Conservation (phyloP, 2,113 vertebrate genomes). For the Myodes glareolus region DNA sequence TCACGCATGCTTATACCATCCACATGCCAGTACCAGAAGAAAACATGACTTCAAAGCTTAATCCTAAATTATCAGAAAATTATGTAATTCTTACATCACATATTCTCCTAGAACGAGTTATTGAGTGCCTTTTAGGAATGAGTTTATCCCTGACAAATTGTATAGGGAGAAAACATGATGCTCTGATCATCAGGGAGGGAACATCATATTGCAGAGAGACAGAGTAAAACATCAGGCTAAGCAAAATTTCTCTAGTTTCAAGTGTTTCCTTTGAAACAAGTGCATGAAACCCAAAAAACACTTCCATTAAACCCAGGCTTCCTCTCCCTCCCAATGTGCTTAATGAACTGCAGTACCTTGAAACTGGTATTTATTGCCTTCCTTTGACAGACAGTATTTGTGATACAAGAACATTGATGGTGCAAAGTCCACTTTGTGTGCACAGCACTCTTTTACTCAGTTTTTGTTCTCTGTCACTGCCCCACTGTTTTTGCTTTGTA, state of each 20-base stretch:
- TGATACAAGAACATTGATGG: neutral
- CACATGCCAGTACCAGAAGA: no score
- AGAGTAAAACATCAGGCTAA: neutral
- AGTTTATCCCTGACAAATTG: neutral
- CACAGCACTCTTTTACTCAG: accelerated
- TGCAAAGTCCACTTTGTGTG: neutral
- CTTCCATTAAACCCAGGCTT: neutral
- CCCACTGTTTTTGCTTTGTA: neutral
- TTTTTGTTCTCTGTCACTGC: neutral
- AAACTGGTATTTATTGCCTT: neutral
- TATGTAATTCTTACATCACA: neutral
- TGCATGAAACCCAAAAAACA: neutral
- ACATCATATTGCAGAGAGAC: accelerated
- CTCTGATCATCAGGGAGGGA: neutral
- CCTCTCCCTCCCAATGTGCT: neutral
- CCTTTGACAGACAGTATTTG: neutral
- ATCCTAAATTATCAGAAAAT: neutral
- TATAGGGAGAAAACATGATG: accelerated
- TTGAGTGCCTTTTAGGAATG: accelerated
- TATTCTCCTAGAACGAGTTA: neutral
- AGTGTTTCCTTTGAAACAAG: neutral
- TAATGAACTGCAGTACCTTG: neutral
- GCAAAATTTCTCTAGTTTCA: neutral
- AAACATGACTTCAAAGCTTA: neutral
- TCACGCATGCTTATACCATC: neutral